Base-by-base conservation (phyloP, 2,888 invertebrate species). In the Miltochrista miniata region DNA sequence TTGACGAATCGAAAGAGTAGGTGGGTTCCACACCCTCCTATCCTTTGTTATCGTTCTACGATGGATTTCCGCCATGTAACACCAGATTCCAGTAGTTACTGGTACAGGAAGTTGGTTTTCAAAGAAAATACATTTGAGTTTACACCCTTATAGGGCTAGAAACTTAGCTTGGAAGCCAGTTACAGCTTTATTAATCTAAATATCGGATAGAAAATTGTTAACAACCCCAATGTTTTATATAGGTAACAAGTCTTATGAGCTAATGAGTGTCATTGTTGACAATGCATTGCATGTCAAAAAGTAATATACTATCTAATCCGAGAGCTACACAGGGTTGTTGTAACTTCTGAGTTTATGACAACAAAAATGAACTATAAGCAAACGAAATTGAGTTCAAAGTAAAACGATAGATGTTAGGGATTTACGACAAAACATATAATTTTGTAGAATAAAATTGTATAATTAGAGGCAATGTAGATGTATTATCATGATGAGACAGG, bases 381-480 rank as follows among this genome's bases (percentile, higher is more conserved):
- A 0, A 24, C 0, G 0, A n/a, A 1, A 31, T 12, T 44, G 53
- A 41, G 54, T 39, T 50, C 11, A 54, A 10, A 52, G 46, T 56
- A 18, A 51, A 39, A 9, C 2, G 8, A 11, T 13, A 7, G 15
- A n/a, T 34, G 10, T 12, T 1, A 37, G 42, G 14, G 38, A 39
- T 48, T 52, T 61, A 55, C 4, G 50, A 46, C 52, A 45, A 58
- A 51, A 41, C 47, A 48, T 46, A 54, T 51, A 60, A 52, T 62
- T 51, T 56, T 43, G 41, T 37, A 43, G 51, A 67, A 74, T 71
- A 73, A 76, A 80, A 72, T 76, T 72, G 71, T 81, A 76, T 80
- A 81, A 83, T 83, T 83, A 81, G 67, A 72, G 72, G 71, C 74
- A 75, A 79, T 83, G 71, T 76, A 79, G 76, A 76, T 77, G 72